Conservation (phyloP, 2,797 vertebrate species). For the Manis pentadactyla region DNA sequence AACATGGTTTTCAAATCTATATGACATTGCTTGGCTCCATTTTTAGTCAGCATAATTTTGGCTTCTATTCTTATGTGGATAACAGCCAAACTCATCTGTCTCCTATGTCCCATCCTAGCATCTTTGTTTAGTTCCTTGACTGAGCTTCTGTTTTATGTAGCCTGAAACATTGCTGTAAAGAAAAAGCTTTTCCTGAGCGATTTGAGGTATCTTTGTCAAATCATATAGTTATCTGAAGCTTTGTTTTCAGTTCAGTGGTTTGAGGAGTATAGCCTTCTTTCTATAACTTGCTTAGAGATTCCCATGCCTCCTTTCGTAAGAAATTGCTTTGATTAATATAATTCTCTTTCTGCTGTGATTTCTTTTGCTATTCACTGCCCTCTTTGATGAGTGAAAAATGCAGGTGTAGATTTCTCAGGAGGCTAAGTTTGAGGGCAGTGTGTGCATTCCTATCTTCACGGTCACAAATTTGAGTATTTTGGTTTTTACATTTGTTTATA, state of each 20-base stretch:
- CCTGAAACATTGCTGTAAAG: constrained; percentile 71
- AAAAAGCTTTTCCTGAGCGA: constrained; percentile 73
- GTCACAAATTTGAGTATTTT: constrained; percentile 41
- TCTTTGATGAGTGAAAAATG: constrained; percentile 75
- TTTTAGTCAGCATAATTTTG: constrained; percentile 70
- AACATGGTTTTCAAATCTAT: constrained; percentile 78
- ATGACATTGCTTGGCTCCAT: constrained; percentile 66
- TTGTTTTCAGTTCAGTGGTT: constrained; percentile 61
- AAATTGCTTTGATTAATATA: constrained; percentile 82
- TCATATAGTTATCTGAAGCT: constrained; percentile 72
- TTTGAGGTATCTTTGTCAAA: constrained; percentile 81
- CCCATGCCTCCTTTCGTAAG: constrained; percentile 75
- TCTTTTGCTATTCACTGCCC: constrained; percentile 63
- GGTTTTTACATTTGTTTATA: constrained; percentile 44
- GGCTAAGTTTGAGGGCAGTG: constrained; percentile 30
- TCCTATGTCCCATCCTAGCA: constrained; percentile 70
- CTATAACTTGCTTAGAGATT: constrained; percentile 75
- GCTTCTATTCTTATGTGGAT: constrained; percentile 78
- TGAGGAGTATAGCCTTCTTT: constrained; percentile 74
- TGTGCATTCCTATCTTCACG: background rate
- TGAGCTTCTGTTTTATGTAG: constrained; percentile 79
- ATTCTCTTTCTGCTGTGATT: constrained; percentile 76
- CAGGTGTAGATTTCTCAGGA: constrained; percentile 73
- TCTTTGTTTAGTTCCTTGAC: constrained; percentile 77
- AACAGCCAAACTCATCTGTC: constrained; percentile 73